These are phyloP conservation scores for Danaus chrysippus DNA, from an alignment of 2,888 invertebrate genomes.

Conservation along the genomic window DNA sequence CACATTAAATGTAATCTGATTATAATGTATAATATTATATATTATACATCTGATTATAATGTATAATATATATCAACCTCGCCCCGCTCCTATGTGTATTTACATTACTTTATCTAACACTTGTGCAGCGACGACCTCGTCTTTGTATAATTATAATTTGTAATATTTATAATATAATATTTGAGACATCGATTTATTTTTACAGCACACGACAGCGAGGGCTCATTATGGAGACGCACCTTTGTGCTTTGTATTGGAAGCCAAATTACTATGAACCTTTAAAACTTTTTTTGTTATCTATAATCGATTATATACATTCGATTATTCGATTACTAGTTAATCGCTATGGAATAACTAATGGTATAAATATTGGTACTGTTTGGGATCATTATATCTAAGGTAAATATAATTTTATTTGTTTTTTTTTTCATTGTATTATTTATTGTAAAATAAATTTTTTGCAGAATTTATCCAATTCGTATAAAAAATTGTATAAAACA, in stretches of 20 bases:
- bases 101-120: constrained; percentile 48
- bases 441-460: constrained; percentile 7
- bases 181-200: constrained; percentile 24
- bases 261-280: constrained; percentile 20
- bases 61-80: constrained; percentile 35
- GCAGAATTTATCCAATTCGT: constrained; percentile 21
- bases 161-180: constrained; percentile 19
- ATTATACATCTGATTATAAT: constrained; percentile 42
- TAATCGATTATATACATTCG: constrained; percentile 6
- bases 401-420: constrained; percentile 1
- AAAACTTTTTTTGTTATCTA: background rate
- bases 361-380: constrained; percentile 5
- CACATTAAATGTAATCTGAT: constrained; percentile 64
- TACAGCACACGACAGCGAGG: constrained; percentile 25
- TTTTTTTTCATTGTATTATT: constrained; percentile 7
- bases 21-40: constrained; percentile 32
- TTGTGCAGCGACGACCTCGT: constrained; percentile 35
- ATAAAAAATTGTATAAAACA: constrained; percentile 30
- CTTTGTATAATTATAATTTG: constrained; percentile 19
- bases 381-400: constrained; percentile 2
- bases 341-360: constrained; percentile 4
- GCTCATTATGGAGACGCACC: constrained; percentile 16
- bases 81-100: constrained; percentile 64
- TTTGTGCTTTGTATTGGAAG: constrained; percentile 21
- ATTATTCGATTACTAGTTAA: constrained; percentile 2